Percentiles rank a stretch among this genome's conserved stretches.
phyloP scores from a whole-genome alignment of 2,113 vertebrate species.

The Seriola rivoliana region DNA sequence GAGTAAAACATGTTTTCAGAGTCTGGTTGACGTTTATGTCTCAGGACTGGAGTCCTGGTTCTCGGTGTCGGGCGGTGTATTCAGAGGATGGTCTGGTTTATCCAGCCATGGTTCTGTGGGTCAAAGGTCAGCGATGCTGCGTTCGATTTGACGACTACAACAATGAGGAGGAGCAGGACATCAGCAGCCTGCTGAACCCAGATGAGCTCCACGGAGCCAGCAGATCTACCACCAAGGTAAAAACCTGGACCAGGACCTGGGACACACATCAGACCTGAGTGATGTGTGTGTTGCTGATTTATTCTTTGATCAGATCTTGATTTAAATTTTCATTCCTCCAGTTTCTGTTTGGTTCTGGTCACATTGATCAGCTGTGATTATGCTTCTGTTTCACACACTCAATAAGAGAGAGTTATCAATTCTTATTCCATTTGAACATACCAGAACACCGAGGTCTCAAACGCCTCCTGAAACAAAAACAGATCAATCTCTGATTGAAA shows the following conservation, averaged over 20 bases:
- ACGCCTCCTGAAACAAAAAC: too few species aligned
- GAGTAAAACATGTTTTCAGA: too few species aligned
- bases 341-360: too few species aligned
- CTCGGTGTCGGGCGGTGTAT: conserved; percentile 71
- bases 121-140: conserved; percentile 69
- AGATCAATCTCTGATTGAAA: too few species aligned
- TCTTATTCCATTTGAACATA: too few species aligned
- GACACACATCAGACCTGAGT: not conserved
- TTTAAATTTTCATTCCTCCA: too few species aligned
- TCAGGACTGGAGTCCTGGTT: conserved; percentile 73
- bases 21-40: not conserved
- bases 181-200: conserved; percentile 45
- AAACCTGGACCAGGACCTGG: not conserved
- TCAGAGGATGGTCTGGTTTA: conserved; percentile 75
- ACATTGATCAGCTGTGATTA: too few species aligned
- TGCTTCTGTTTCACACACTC: too few species aligned
- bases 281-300: too few species aligned
- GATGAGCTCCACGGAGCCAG: conserved; percentile 32
- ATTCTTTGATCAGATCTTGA: too few species aligned
- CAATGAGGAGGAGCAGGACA: conserved; percentile 76
- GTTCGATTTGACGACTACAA: conserved; percentile 72
- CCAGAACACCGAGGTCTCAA: too few species aligned
- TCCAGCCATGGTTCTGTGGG: conserved; percentile 71
- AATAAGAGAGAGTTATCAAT: too few species aligned
- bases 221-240: conserved; percentile 19